Conservation (phyloP, 2,888 invertebrate species). For the Mellilla xanthometata region DNA sequence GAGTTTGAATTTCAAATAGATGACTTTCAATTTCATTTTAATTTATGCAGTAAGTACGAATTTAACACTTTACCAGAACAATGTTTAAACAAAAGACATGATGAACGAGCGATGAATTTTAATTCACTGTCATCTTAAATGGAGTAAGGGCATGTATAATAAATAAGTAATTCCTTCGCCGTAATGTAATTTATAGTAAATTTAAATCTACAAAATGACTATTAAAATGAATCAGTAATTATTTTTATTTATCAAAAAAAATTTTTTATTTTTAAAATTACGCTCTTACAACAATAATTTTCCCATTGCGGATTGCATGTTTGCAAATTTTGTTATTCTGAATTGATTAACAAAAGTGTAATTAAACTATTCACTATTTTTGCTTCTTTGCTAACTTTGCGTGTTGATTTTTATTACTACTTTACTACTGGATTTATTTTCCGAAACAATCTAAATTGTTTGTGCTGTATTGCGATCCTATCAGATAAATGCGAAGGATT, state of each 20-base stretch:
- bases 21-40: no score
- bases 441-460: conserved; percentile 24
- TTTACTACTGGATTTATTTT: conserved; percentile 24
- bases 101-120: conserved; percentile 11
- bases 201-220: no score
- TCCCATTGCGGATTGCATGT: conserved; percentile 9
- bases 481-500: no score
- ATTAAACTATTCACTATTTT: conserved; percentile 16
- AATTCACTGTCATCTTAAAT: conserved; percentile 10
- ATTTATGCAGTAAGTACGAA: not conserved
- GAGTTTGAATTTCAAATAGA: no score
- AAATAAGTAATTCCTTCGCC: conserved; percentile 13
- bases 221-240: no score
- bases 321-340: conserved; percentile 11
- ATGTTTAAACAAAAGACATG: conserved; percentile 3
- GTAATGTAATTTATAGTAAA: conserved; percentile 12
- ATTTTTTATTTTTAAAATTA: no score
- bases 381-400: conserved; percentile 31
- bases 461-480: conserved; percentile 19
- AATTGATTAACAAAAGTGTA: conserved; percentile 4
- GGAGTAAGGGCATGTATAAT: not conserved
- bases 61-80: conserved; percentile 1
- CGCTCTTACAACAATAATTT: not conserved
- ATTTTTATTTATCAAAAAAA: no score
- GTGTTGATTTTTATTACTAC: conserved; percentile 39